These are phyloP conservation scores for Tachysurus vachellii DNA, from an alignment of 2,113 vertebrate genomes.

Conservation along the genomic window DNA sequence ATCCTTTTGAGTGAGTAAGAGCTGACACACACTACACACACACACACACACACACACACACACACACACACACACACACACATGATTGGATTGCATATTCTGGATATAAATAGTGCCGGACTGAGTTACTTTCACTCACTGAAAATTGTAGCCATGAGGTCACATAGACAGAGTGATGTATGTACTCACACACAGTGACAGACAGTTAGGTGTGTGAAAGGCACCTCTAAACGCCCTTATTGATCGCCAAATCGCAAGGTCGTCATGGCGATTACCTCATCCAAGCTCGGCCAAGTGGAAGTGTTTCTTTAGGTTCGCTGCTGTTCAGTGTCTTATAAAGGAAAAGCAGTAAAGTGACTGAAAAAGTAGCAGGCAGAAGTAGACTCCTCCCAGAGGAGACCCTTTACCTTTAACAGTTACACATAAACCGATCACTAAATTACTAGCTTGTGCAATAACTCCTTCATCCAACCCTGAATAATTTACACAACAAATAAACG, in stretches of 20 bases:
- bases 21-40: conserved; percentile 31
- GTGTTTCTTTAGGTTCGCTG: conserved; percentile 21
- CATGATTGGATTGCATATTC: conserved; percentile 6
- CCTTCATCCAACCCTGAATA: conserved; percentile 10
- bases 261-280: conserved; percentile 57
- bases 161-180: not conserved
- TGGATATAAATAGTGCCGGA: conserved; percentile 27
- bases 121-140: conserved; percentile 19
- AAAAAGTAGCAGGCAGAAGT: not conserved
- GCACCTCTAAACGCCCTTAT: conserved; percentile 75
- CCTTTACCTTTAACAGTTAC: not conserved
- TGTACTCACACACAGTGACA: conserved; percentile 12
- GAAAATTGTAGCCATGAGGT: conserved; percentile 15
- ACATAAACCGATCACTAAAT: conserved; percentile 21
- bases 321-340: conserved; percentile 4
- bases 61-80: conserved; percentile 32
- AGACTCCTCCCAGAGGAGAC: not conserved
- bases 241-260: conserved; percentile 67
- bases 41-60: conserved; percentile 38
- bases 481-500: conserved; percentile 33
- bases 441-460: conserved; percentile 22
- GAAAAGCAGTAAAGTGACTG: not conserved
- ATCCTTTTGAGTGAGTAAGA: conserved; percentile 43
- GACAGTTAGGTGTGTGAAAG: conserved; percentile 54
- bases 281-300: conserved; percentile 52